Percentiles rank a stretch among this genome's conserved stretches.
Conservation (phyloP, 2,888 invertebrate species). For the Drosophila demipolita region DNA sequence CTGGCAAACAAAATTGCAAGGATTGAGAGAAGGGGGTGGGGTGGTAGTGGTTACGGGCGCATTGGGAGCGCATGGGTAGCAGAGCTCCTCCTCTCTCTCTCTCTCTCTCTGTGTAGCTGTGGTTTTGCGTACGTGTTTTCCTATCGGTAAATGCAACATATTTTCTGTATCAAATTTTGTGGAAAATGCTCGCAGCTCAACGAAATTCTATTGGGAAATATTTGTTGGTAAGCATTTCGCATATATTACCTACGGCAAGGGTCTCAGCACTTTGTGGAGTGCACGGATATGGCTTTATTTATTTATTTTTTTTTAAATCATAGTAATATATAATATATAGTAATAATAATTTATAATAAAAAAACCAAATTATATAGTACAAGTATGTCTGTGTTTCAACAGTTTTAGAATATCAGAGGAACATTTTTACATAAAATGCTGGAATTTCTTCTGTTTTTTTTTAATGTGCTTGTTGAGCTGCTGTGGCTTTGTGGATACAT, state of each 20-base stretch:
- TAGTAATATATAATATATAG: not conserved
- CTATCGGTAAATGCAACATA: constrained; percentile 65
- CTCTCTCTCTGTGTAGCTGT: constrained; percentile 37
- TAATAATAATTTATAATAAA: not conserved
- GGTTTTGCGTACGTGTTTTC: constrained; percentile 67
- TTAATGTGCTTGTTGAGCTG: constrained; percentile 26
- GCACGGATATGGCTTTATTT: not conserved
- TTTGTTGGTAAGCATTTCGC: constrained; percentile 45
- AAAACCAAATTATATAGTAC: not conserved
- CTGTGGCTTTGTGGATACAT: constrained; percentile 23
- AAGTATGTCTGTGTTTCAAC: not conserved
- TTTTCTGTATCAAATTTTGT: constrained; percentile 72
- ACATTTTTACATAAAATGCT: constrained; percentile 15
- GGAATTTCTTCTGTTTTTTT: constrained; percentile 1
- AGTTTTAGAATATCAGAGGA: not conserved
- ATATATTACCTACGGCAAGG: constrained; percentile 2
- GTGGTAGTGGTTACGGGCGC: not conserved
- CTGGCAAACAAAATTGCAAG: constrained; percentile 66
- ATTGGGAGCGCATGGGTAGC: not conserved
- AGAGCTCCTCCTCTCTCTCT: constrained; percentile 39
- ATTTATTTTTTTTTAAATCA: not conserved
- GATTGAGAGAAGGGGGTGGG: constrained; percentile 25
- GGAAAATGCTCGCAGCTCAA: constrained; percentile 66
- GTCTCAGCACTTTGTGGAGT: not conserved
- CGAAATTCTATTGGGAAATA: constrained; percentile 73